Percentiles rank a stretch among this genome's conserved stretches.
phyloP scores from a whole-genome alignment of 2,888 invertebrate genomes.

The Eurois occulta region DNA sequence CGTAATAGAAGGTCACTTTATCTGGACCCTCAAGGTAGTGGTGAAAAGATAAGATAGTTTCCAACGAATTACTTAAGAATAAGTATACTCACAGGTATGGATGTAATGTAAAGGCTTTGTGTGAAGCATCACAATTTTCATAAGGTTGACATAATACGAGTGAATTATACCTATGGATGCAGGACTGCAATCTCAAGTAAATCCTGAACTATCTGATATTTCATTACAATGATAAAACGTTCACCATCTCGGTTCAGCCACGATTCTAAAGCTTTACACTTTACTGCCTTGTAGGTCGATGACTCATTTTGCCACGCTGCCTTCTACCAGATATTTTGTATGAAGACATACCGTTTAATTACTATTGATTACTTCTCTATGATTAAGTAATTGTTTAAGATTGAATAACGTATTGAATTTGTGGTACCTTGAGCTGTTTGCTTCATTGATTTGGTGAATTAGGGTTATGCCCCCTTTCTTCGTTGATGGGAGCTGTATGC shows the following conservation, averaged over 20 bases:
- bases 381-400: constrained; percentile 57
- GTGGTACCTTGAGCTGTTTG: constrained; percentile 26
- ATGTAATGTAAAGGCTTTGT: neutral
- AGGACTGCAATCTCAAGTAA: constrained; percentile 63
- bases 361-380: constrained; percentile 54
- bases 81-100: neutral
- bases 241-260: constrained; percentile 70
- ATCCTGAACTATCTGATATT: constrained; percentile 75
- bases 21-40: too few species aligned
- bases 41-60: neutral
- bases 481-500: constrained; percentile 1
- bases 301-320: constrained; percentile 55
- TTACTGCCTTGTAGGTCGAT: constrained; percentile 61
- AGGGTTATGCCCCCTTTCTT: constrained; percentile 46
- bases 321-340: constrained; percentile 34
- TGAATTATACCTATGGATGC: constrained; percentile 46
- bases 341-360: constrained; percentile 56
- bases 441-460: constrained; percentile 32
- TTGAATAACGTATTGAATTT: constrained; percentile 51
- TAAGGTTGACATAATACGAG: neutral
- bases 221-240: constrained; percentile 79
- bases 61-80: neutral
- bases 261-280: constrained; percentile 72
- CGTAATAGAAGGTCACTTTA: too few species aligned
- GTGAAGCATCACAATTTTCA: neutral